phyloP scores from a whole-genome alignment of 2,888 invertebrate genomes.

The Eupithecia abbreviata region DNA sequence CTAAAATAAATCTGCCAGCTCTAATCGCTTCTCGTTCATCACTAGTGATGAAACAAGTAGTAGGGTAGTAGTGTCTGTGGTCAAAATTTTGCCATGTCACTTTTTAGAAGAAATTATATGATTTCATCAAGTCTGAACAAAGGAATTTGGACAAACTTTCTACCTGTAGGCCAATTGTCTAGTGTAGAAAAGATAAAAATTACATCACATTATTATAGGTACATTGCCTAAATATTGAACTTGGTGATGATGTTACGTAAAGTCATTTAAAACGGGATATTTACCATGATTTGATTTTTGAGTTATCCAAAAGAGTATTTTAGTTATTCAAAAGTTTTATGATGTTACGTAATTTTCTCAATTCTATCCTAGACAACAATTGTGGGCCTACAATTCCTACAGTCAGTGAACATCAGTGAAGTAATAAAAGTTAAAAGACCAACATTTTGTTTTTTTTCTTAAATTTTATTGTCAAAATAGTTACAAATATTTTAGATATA shows the following conservation, averaged over 20 bases:
- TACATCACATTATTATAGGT: not conserved
- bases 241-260: too few species aligned
- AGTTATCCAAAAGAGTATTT: too few species aligned
- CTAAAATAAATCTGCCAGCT: not conserved
- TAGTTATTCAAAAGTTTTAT: too few species aligned
- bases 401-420: not conserved
- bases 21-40: too few species aligned
- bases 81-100: not conserved
- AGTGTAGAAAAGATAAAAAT: not conserved
- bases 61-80: not conserved
- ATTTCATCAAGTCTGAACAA: not conserved
- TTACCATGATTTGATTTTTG: too few species aligned
- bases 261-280: too few species aligned
- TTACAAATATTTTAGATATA: constrained; percentile 52
- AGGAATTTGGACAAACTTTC: not conserved
- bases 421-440: constrained; percentile 42
- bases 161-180: not conserved
- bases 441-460: constrained; percentile 54
- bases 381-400: not conserved
- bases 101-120: not conserved
- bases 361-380: not conserved
- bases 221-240: not conserved
- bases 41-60: too few species aligned
- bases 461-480: constrained; percentile 75
- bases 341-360: not conserved